Base-by-base conservation (phyloP, 2,113 vertebrate species). In the Onychostoma macrolepis region DNA sequence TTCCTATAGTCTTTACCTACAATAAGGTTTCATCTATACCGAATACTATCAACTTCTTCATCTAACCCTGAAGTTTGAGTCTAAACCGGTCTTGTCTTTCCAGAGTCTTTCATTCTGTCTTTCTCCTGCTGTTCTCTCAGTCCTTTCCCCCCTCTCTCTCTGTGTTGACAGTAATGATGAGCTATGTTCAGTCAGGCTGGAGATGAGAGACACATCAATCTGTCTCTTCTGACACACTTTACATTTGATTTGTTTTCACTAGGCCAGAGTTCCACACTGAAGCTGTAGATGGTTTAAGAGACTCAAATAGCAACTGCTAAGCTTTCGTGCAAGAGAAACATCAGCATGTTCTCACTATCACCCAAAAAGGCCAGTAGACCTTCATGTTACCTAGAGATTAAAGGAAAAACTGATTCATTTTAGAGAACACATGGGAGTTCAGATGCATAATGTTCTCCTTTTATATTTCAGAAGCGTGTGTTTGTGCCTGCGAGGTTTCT, bases 171-270 rank as follows among this genome's bases (percentile, higher is more conserved):
- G 87, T 90, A 86, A 88, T 88, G 87, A 88, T 88, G 89, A 90
- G 89, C 89, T 88, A 90, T 86, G 86, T 88, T 82, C 72, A 85
- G 88, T 78, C 83, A 86, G 89, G 56, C 87, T 88, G 87, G 81
- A 81, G 77, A 90, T 85, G 89, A 90, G 84, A 86, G 85, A 86
- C 82, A 72, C 87, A 90, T 88, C 85, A 90, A 88, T 90, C 89
- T 90, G 89, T 88, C 84, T 80, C 76, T 78, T 74, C 71, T 76
- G 48, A 90, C 84, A 90, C 84, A 84, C 76, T 88, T 78, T 81
- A 90, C 85, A 85, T 90, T 86, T 81, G 85, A 88, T 90, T 87
- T 85, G 89, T 88, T 86, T 88, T 86, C 76, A 53, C 24, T 45
- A 36, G 69, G 65, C 45, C 76, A 81, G 56, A 85, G 43, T 53